Evolutionary conservation across 2,113 vertebrate species (phyloP).

Genomic region (Engraulis encrasicolus): DNA sequence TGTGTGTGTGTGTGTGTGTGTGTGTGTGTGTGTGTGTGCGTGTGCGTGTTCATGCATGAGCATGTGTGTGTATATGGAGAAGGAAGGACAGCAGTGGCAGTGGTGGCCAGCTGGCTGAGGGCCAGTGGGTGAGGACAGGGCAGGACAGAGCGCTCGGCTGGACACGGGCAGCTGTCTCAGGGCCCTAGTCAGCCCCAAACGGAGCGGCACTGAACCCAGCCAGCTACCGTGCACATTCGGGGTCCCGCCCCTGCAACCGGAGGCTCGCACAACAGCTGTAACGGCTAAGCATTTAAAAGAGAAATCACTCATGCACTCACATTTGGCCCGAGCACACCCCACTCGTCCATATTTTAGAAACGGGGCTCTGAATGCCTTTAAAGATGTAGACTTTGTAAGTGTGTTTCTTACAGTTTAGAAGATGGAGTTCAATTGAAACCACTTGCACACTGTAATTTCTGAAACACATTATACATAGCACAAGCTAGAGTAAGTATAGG

Average conservation of each 20-base stretch:
- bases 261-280: not conserved
- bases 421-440: no score
- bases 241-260: not conserved
- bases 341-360: not conserved
- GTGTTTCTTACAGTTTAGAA: not conserved
- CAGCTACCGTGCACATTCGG: not conserved
- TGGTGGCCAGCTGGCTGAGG: slow-evolving; percentile 34
- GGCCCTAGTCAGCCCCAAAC: not conserved
- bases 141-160: slow-evolving; percentile 39
- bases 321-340: not conserved
- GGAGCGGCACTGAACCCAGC: not conserved
- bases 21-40: no score
- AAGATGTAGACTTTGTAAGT: not conserved
- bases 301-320: not conserved
- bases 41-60: no score
- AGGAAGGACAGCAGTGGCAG: not conserved
- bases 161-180: not conserved
- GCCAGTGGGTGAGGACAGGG: slow-evolving; percentile 43
- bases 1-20: no score
- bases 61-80: no score
- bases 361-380: not conserved
- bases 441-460: no score
- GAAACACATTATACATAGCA: no score
- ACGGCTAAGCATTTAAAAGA: not conserved
- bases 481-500: no score